phyloP scores from a whole-genome alignment of 2,888 invertebrate genomes.

The Lucinisca nassula region DNA sequence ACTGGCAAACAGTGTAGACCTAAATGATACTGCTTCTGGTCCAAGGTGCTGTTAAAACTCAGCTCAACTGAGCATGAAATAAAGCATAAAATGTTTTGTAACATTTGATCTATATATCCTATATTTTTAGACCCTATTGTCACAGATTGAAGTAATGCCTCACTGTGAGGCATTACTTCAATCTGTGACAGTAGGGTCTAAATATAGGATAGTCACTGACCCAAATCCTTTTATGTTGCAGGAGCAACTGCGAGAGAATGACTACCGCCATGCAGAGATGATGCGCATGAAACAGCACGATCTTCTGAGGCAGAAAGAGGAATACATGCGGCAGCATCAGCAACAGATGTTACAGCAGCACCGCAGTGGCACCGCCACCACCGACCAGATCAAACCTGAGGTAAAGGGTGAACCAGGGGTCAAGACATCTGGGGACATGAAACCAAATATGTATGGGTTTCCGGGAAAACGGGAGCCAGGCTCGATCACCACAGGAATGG shows the following conservation, averaged over 20 bases:
- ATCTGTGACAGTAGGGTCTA: no score
- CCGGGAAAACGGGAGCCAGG: slow-evolving; percentile 49
- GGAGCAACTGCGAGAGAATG: slow-evolving; percentile 66
- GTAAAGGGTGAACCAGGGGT: slow-evolving; percentile 49
- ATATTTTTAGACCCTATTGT: no score
- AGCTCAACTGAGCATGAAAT: no score
- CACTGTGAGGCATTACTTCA: no score
- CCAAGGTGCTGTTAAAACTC: no score
- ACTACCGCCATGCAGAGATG: slow-evolving; percentile 65
- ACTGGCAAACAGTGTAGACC: neutral
- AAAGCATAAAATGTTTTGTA: no score
- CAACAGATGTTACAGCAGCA: slow-evolving; percentile 52
- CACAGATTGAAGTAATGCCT: no score
- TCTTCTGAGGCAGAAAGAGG: slow-evolving; percentile 50
- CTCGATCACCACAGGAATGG: neutral
- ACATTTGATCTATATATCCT: no score
- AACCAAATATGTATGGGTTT: slow-evolving; percentile 36
- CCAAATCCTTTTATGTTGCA: no score
- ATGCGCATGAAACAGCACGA: slow-evolving; percentile 63
- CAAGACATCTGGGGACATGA: slow-evolving; percentile 34
- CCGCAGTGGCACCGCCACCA: neutral
- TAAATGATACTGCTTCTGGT: no score
- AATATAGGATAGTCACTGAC: no score
- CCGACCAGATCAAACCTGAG: slow-evolving; percentile 52
- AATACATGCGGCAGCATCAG: slow-evolving; percentile 39